A percentile compares a stretch with the other conserved stretches of the same genome.
These are phyloP conservation scores for Amphipoea oculea DNA, from an alignment of 2,888 invertebrate species.

Conservation along the genomic window DNA sequence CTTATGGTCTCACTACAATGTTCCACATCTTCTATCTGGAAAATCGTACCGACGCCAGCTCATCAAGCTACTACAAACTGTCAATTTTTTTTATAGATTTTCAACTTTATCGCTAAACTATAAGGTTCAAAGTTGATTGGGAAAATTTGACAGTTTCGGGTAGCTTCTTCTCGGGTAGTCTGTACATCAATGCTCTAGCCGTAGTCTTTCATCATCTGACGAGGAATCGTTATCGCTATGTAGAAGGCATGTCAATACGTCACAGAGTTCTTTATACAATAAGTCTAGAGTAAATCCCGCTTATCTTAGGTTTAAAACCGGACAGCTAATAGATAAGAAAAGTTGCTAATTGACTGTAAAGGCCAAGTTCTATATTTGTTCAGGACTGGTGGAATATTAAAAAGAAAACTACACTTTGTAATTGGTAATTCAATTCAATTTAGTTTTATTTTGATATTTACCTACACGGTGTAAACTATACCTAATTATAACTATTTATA, in stretches of 20 bases:
- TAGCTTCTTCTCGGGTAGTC: too few species aligned
- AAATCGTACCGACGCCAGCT: background rate
- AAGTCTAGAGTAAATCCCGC: conserved; percentile 19
- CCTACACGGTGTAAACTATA: too few species aligned
- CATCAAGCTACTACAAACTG: too few species aligned
- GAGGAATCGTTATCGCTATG: background rate
- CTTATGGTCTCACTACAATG: background rate
- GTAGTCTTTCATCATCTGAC: background rate
- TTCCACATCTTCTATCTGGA: background rate
- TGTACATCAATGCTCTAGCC: background rate
- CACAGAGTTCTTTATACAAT: conserved; percentile 18
- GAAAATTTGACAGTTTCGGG: too few species aligned
- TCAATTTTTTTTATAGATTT: too few species aligned
- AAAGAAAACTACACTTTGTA: background rate
- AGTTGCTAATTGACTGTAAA: background rate
- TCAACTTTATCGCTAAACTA: too few species aligned
- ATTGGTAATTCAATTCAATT: background rate
- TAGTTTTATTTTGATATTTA: background rate
- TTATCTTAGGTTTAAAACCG: conserved; percentile 34
- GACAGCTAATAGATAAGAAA: conserved; percentile 7
- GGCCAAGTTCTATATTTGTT: conserved; percentile 19
- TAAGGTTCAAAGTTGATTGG: too few species aligned
- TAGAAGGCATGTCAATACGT: background rate
- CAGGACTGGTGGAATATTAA: background rate
- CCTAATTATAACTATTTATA: too few species aligned